Conservation (phyloP, 2,888 invertebrate genomes). For the Orchesella flavescens region DNA sequence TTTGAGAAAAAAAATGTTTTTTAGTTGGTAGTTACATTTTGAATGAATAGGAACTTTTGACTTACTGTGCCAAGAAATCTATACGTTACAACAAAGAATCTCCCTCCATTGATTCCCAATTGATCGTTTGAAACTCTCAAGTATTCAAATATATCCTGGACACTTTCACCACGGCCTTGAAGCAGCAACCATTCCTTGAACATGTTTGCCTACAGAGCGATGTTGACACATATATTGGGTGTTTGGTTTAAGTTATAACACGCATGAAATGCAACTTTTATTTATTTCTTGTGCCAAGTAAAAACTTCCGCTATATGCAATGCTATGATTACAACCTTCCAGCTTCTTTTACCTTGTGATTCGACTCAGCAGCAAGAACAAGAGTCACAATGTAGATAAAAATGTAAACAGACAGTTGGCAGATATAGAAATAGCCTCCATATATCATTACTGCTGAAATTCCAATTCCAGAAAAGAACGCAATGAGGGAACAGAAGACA, state of each 20-base stretch:
- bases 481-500: not conserved
- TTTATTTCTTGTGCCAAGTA: not conserved
- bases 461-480: constrained; percentile 2
- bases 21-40: not conserved
- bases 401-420: not conserved
- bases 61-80: constrained; percentile 10
- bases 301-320: not conserved
- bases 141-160: constrained; percentile 4
- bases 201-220: not conserved
- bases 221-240: not conserved
- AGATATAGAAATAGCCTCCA: not conserved
- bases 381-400: not conserved
- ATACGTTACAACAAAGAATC: not conserved
- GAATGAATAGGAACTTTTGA: not conserved
- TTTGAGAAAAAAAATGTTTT: not conserved
- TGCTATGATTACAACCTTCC: not conserved
- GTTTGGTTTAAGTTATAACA: not conserved
- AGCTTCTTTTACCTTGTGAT: not conserved
- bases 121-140: not conserved
- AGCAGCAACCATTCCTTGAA: constrained; percentile 4
- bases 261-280: not conserved
- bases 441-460: not conserved
- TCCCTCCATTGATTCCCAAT: not conserved
- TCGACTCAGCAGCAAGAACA: constrained; percentile 1
- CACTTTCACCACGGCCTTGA: not conserved